Evolutionary conservation across 1,140 invertebrate species (phyloP), one percentile per base, ranked within the genome.

Genomic region (Drosophila kohkoa): DNA sequence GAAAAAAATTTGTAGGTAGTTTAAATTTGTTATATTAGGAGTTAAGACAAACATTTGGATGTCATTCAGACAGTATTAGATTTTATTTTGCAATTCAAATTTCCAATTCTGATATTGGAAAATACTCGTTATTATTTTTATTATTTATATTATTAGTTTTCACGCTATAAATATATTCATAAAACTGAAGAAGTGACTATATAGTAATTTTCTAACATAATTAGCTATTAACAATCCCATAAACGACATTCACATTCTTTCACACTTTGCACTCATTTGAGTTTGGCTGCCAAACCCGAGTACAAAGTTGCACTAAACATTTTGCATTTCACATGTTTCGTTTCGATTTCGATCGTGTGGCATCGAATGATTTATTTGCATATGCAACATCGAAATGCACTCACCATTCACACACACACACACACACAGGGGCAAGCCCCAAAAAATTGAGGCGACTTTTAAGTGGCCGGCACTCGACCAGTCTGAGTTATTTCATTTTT

Each of bases 301-400:
- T 70, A 52, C 49, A 54, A 54, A 64, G 41, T 71, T 63, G 59
- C 62, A 52, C n/a, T 15, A 10, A 32, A 55, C 13, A 74, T 69
- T 54, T 68, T 45, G 51, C 65, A 74, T 68, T 11, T 51, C 57
- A 13, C 71, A 41, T 69, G 49, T 10, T 32, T 28, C 67, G 43
- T 49, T 52, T 54, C 16, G 43, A 38, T n/a, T 59, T 16, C 20
- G 28, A 16, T 60, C 48, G 54, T 76, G 41, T 43, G 69, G 52
- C 70, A 60, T 52, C 35, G 77, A 71, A 79, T 87, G 82, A 87
- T 88, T 87, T 88, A 89, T 88, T 88, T 88, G 85, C 83, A 89
- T 88, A 88, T 88, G 80, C 85, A 88, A 88, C 83, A 88, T 77
- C 83, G 85, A 88, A 88, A 88, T 88, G 83, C 83, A 88, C 83